Base-by-base conservation (phyloP, 2,797 vertebrate genomes). In the Thalassophryne amazonica region DNA sequence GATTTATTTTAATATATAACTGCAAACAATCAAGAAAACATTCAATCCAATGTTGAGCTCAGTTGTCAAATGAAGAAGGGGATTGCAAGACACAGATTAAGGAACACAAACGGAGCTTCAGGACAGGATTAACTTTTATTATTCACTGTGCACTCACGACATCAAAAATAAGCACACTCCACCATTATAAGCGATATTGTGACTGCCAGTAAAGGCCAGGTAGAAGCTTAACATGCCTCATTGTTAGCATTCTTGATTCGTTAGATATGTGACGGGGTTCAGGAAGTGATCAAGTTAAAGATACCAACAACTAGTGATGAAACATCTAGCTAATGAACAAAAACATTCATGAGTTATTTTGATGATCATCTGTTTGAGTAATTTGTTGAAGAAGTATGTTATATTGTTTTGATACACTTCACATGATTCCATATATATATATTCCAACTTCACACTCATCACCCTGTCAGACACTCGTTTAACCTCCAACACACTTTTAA, bases 1-100 rank as follows among this genome's bases (percentile, higher is more conserved):
- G 84, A 84, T 88, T 85, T 80, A 58, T 60, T 69, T 59, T 51
- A 67, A 61, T 67, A 75, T 67, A 73, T 77, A 80, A 71, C 66
- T 9, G 2, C 36, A 61, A 68, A 60, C 73, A 86, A 83, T 86
- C 79, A 81, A 76, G 80, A 70, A 73, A 70, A 63, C 63, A 69
- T 73, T 66, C 72, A 80, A 70, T 83, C 59, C 55, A 61, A 48
- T 6, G 1, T 36, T 48, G 37, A 73, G 72, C 80, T 79, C 69
- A 85, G 50, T 57, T 15, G 2, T 20, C 51, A 76, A 76, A 84
- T 84, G 78, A 79, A 59, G 55, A 43, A 67, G 71, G 38, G 75
- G 81, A 83, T 83, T 85, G 82, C 68, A 32, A 47, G 42, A 53
- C 55, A 29, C 39, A 46, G 41, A 54, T 41, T 54, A 57, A 56